Evolutionary conservation across 2,113 vertebrate species (phyloP).

Genomic region (Ifrita kowaldi): DNA sequence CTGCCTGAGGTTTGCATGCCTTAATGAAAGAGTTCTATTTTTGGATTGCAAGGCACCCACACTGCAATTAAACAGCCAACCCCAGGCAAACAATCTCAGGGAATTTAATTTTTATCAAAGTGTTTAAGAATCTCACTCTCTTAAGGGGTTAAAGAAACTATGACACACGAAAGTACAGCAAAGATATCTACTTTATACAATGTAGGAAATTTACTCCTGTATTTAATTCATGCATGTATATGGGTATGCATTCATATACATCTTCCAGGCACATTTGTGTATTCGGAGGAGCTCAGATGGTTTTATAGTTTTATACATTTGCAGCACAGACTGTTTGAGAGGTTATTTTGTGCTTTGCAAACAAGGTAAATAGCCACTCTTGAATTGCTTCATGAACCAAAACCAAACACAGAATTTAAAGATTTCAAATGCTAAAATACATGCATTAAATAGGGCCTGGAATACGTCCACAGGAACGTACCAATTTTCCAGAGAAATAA

Average conservation of each 20-base stretch:
- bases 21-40: not conserved
- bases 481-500: not conserved
- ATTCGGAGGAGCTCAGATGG: not conserved
- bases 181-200: not conserved
- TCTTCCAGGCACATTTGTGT: not conserved
- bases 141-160: not conserved
- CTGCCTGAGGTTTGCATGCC: not conserved
- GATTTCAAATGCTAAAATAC: constrained; percentile 3
- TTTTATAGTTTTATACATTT: not conserved
- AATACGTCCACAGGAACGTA: not conserved
- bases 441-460: not conserved
- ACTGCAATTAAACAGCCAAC: not conserved
- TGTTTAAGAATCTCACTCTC: not conserved
- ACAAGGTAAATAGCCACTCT: not conserved
- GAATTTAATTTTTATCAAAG: not conserved
- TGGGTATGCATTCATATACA: not conserved
- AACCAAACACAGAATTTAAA: not conserved
- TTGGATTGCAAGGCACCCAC: not conserved
- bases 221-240: not conserved
- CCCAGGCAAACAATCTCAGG: not conserved
- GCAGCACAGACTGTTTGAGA: not conserved
- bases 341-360: not conserved
- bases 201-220: not conserved
- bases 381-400: not conserved
- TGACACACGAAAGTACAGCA: not conserved